phyloP scores from a whole-genome alignment of 2,113 vertebrate species.

The Cyphomyrus plagiostoma region DNA sequence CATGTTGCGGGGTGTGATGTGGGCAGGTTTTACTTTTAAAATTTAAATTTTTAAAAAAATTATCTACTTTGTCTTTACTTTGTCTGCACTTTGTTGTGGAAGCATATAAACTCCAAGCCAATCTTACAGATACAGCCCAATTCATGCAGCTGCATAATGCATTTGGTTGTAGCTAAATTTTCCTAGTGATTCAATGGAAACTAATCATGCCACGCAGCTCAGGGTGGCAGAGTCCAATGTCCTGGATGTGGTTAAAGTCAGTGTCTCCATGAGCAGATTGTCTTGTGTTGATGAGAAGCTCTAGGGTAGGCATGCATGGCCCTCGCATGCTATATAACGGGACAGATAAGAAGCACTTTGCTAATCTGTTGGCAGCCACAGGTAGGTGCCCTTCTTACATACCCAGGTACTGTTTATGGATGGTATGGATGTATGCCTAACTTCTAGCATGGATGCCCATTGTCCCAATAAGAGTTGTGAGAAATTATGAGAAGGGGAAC shows the following conservation, averaged over 20 bases:
- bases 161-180: neutral
- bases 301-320: neutral
- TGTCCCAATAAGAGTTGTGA: neutral
- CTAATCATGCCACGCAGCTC: neutral
- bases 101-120: neutral
- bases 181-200: neutral
- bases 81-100: neutral
- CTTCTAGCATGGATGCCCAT: neutral
- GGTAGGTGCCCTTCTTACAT: neutral
- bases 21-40: neutral
- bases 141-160: neutral
- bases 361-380: neutral
- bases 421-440: neutral
- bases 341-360: neutral
- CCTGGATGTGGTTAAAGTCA: neutral
- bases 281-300: neutral
- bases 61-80: neutral
- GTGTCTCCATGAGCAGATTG: neutral
- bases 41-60: neutral
- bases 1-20: neutral
- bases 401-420: neutral
- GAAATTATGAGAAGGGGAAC: neutral
- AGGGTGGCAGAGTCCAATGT: neutral
- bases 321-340: neutral
- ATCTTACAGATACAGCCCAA: neutral